A percentile compares a stretch with the other conserved stretches of the same genome.
phyloP scores from a whole-genome alignment of 2,888 invertebrate species.

The Lasioglossum marginatum region DNA sequence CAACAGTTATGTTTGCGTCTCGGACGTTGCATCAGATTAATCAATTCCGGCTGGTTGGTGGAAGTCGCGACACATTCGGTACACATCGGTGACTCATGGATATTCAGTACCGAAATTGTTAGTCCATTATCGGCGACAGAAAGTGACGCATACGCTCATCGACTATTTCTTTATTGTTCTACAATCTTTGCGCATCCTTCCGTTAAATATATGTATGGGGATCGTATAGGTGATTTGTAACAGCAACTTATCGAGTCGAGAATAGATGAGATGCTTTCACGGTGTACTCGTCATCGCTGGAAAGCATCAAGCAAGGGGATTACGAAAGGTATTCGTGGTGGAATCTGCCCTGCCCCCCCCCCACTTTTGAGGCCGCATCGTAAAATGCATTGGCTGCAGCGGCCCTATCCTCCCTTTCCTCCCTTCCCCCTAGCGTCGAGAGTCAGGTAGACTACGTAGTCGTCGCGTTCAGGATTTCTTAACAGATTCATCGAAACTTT shows the following conservation, averaged over 20 bases:
- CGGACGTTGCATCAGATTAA: slow-evolving; percentile 39
- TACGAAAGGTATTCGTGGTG: neutral
- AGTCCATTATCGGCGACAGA: slow-evolving; percentile 13
- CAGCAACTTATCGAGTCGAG: no score
- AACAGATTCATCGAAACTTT: neutral
- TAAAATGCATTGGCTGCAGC: slow-evolving; percentile 1
- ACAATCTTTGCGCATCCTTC: neutral
- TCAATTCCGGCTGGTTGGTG: slow-evolving; percentile 33
- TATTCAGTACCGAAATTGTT: neutral
- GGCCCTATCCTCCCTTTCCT: neutral
- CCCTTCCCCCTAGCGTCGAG: neutral
- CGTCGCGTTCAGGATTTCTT: slow-evolving; percentile 19
- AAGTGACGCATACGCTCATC: neutral
- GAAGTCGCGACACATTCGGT: slow-evolving; percentile 14
- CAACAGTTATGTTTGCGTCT: slow-evolving; percentile 1
- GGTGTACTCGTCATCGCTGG: neutral
- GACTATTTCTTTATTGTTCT: neutral
- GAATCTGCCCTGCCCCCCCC: neutral
- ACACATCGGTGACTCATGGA: slow-evolving; percentile 35
- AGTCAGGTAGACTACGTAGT: neutral
- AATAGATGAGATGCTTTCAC: neutral
- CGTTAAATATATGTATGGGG: neutral
- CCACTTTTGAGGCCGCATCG: neutral
- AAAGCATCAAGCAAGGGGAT: neutral
- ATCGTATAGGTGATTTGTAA: no score